Evolutionary conservation across 1,140 invertebrate genomes (phyloP).

Genomic region (Forficula auricularia): DNA sequence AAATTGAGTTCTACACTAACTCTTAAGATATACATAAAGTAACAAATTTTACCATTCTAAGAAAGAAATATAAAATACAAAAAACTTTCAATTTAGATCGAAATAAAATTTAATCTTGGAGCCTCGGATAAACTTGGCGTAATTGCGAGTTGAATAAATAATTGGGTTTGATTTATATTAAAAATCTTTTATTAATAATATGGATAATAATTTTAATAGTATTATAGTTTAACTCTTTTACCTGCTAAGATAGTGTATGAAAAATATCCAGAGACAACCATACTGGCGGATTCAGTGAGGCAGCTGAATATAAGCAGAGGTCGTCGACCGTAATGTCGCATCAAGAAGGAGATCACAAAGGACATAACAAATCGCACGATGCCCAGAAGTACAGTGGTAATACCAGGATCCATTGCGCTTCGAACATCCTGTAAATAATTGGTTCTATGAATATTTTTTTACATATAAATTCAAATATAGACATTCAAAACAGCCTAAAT

Average conservation of each 20-base stretch:
- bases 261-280: conserved; percentile 32
- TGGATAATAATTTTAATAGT: too few species aligned
- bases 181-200: too few species aligned
- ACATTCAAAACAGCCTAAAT: conserved; percentile 1
- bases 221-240: too few species aligned
- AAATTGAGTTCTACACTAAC: too few species aligned
- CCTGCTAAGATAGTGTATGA: conserved; percentile 23
- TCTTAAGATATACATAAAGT: too few species aligned
- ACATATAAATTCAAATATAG: conserved; percentile 1
- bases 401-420: conserved; percentile 28
- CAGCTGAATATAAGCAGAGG: conserved; percentile 31
- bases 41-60: too few species aligned
- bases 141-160: too few species aligned
- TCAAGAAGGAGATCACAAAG: conserved; percentile 32
- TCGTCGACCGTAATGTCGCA: conserved; percentile 31
- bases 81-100: too few species aligned
- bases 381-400: conserved; percentile 41
- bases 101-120: too few species aligned
- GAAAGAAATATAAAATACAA: too few species aligned
- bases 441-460: conserved; percentile 1
- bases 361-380: conserved; percentile 41
- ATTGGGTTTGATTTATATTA: too few species aligned
- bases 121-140: too few species aligned
- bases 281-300: conserved; percentile 31
- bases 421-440: conserved; percentile 29